Base-by-base conservation (phyloP, 1,140 invertebrate genomes). In the Myzus persicae region DNA sequence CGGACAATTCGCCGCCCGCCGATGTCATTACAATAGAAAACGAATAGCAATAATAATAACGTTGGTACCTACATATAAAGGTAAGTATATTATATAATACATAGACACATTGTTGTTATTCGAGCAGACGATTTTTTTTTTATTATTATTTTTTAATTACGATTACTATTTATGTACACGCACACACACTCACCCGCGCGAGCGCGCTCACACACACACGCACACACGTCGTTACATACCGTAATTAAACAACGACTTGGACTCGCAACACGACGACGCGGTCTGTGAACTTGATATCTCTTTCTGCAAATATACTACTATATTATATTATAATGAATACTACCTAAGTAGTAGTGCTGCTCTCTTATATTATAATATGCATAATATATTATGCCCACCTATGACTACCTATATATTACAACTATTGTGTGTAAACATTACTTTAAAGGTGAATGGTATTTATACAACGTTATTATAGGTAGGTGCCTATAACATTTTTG, bases 21-120 rank as follows among this genome's bases (percentile, higher is more conserved):
- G 48, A 89, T 90, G 89, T 90, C 89, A 59, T 90, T 59, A 90
- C 46, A 89, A 89, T 89, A 89, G 87, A 89, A 89, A 89, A 89
- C 89, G 51, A 90, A 90, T 90, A 59, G n/a, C 46, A 36, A 88
- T 31, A 36, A 48, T 88, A 54, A 42, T 38, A 51, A 51, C 24
- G 51, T 51, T 54, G 51, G 51, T 89, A 38, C 14, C 14, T 11
- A n/a, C 59, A 67, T 31, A 67, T 67, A 59, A 31, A 59, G 9
- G 31, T 67, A 67, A 14, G 36, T 51, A 48, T 40, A 88, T 26
- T 51, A 48, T 40, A 88, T 26, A 24, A 22, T 54, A 59, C 36
- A 9, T 54, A 54, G 87, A 20, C 26, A 90, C 48, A 40, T 42
- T 59, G 38, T 90, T 90, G 48, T 89, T 90, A 90, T 90, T 90